Base-by-base conservation (phyloP, 1,140 invertebrate genomes). In the Pseudomyrmex sp. region DNA sequence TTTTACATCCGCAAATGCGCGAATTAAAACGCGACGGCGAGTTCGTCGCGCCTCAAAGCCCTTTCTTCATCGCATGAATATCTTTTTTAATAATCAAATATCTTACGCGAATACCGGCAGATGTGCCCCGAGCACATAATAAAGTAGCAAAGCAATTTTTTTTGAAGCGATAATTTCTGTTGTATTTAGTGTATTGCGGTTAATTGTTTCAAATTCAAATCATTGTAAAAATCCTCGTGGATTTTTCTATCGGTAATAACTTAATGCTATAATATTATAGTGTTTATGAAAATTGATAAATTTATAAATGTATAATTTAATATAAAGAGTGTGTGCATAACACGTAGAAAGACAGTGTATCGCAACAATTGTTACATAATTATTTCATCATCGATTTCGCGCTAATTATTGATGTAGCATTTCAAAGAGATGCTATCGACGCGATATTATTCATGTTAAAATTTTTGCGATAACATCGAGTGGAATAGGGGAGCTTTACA, bases 1-100 rank as follows among this genome's bases (percentile, higher is more conserved):
- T 80, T 80, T 80, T 80, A 80, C n/a, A 46, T 80, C 56, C 66
- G 56, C 76, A 70, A 80, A 80, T 79, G 54, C 76, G 65, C 54
- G 76, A 79, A 79, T 79, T 79, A 79, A 79, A 79, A 79, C 20
- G 50, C 52, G 44, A 79, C 44, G 44, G 52, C 35, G 18, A 58
- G 20, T n/a, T 79, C 65, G 76, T 77, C 48, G 26, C 26, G 10
- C 23, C 26, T 76, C 54, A 66, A 44, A 59, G 26, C 7, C 10
- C 44, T 69, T 48, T 59, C 12, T 15, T 70, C 50, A 70, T 59
- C 48, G 0, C 18, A 52, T 12, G 35, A 70, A 59, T 72, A 59
- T 20, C 15, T 70, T 50, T 77, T 79, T 61, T 59, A 70, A 61
- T 18, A 48, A 59, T 15, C n/a, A 52, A 56, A 77, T 13, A 44